These are phyloP conservation scores for Typhlomys cinereus DNA, from an alignment of 2,113 vertebrate species.

Conservation along the genomic window DNA sequence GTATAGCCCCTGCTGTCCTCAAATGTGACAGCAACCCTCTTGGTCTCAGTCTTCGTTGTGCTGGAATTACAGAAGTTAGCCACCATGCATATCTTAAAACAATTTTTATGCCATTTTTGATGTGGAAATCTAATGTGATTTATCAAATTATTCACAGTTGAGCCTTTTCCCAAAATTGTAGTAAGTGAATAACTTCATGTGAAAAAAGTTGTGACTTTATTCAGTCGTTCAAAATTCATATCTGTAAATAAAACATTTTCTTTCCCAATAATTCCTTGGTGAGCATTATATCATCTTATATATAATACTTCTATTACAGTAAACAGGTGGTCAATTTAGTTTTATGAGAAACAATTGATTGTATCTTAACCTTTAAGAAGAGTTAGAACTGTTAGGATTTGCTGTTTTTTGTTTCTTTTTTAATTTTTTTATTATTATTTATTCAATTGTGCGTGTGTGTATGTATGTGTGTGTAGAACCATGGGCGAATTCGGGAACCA, in stretches of 20 bases:
- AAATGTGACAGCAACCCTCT: neutral
- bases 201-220: neutral
- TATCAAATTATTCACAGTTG: neutral
- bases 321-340: neutral
- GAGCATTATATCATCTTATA: neutral
- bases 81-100: neutral
- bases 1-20: neutral
- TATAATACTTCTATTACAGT: neutral
- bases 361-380: constrained; percentile 3
- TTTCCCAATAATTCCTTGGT: constrained; percentile 16
- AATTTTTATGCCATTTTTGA: neutral
- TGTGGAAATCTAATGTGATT: neutral
- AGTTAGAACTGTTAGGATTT: neutral
- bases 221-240: neutral
- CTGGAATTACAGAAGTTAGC: neutral
- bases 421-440: too few relatives aligned
- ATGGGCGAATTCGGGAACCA: too few relatives aligned
- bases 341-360: neutral
- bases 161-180: neutral
- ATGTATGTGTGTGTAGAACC: too few relatives aligned
- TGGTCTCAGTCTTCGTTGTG: neutral
- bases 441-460: too few relatives aligned
- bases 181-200: neutral
- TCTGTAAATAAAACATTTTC: constrained; percentile 19
- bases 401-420: too few relatives aligned